Percentiles rank a stretch among this genome's conserved stretches.
Conservation (phyloP, 1,140 invertebrate species). For the Marisa cornuarietis region DNA sequence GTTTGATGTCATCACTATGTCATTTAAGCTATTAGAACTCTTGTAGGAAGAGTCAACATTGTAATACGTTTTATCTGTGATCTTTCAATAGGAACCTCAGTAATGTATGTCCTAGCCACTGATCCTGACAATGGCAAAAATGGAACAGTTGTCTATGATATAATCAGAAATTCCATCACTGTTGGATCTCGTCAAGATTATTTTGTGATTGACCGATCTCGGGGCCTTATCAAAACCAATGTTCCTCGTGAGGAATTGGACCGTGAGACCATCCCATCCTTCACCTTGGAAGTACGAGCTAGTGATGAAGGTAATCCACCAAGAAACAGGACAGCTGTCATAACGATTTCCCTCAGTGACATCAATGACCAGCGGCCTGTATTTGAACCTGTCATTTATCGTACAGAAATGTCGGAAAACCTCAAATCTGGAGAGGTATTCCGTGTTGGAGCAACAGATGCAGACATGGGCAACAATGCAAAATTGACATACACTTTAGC, state of each 20-base stretch:
- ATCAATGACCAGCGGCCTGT: slow-evolving; percentile 94
- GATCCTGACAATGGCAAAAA: slow-evolving; percentile 69
- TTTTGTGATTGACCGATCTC: slow-evolving; percentile 16
- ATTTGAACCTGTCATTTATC: slow-evolving; percentile 49
- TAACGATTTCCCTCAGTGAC: slow-evolving; percentile 29
- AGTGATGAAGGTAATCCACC: slow-evolving; percentile 16
- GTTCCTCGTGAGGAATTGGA: slow-evolving; percentile 38
- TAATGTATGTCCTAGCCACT: slow-evolving; percentile 92
- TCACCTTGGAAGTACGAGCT: slow-evolving; percentile 37
- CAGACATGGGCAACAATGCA: slow-evolving; percentile 52
- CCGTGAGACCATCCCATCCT: slow-evolving; percentile 44
- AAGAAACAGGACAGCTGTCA: slow-evolving; percentile 12
- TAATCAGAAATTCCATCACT: slow-evolving; percentile 31
- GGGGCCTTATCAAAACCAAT: slow-evolving; percentile 50
- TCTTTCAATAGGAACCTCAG: slow-evolving; percentile 76
- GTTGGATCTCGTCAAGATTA: slow-evolving; percentile 28
- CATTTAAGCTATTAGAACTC: too few species aligned
- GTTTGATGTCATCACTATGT: too few species aligned
- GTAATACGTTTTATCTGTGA: too few species aligned
- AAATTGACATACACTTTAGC: slow-evolving; percentile 45
- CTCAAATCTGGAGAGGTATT: slow-evolving; percentile 44
- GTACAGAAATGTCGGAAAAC: slow-evolving; percentile 45
- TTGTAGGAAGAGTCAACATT: too few species aligned
- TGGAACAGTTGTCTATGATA: slow-evolving; percentile 48
- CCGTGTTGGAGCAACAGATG: slow-evolving; percentile 49